Evolutionary conservation across 1,140 invertebrate species (phyloP), one percentile per base, ranked within the genome.

Genomic region (Drosophila albomicans): DNA sequence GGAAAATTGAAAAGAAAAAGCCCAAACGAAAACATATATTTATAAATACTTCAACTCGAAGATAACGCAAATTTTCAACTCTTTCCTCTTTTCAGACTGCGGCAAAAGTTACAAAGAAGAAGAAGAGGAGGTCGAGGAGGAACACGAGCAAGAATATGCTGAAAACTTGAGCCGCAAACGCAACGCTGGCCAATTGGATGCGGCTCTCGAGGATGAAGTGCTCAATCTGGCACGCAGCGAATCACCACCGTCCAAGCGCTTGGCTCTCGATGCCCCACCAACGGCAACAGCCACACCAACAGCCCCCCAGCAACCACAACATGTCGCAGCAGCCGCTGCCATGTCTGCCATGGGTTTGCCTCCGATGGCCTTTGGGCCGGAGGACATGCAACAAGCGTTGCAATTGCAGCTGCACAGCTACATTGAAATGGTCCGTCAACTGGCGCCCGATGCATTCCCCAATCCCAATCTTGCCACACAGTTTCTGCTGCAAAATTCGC

Each of bases 1-100:
- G 90, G 90, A 91, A 91, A 91, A 91, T 91, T 91, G 86, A 87
- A 91, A 91, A 91, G 68, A 79, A 82, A 90, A 91, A 84, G 30
- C 13, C 35, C 35, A 15, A 25, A 25, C 13, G 16, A 49, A 69
- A 59, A 63, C 71, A 77, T 64, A 77, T 64, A 71, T 78, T 75
- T 58, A 79, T 72, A 76, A 71, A 72, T 75, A 68, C 63, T 59
- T 68, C 13, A 49, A 58, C 46, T 38, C 46, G 43, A 48, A 68
- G 51, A 59, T 72, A 58, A 51, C 28, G 41, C 58, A 64, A 70
- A 63, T 61, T 61, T 49, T 61, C 15, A 25, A 4, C 32, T 28
- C 38, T 48, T 7, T 25, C 56, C 32, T 65, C 13, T 25, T 35
- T 43, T n/a, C 79, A 92, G 91, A 79, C 67, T 80, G 78, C 46